Base-by-base conservation (phyloP, 2,888 invertebrate genomes). In the Chaitophorus viminalis region DNA sequence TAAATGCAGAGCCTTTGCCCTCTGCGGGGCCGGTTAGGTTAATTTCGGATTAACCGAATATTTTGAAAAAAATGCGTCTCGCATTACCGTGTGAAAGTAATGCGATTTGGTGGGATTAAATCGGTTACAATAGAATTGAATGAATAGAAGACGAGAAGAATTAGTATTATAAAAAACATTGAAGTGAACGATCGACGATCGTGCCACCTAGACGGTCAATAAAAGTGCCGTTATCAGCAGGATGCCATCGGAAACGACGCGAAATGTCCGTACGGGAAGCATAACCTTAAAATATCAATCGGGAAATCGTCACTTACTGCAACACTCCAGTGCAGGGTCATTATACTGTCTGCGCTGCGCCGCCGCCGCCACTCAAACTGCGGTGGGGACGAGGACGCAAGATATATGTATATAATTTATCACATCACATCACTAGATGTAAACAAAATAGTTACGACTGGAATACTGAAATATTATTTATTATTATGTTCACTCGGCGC, bases 401-500 rank as follows among this genome's bases (percentile, higher is more conserved):
- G 82, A 52, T 46, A 52, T 46, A 72, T 33, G 74, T 83, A 75
- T 29, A 76, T 76, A 84, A 84, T 84, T 77, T 85, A 85, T 77
- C 36, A 46, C 68, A 68, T 68, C 5, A 6, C 74, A 21, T 4
- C 31, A 25, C 31, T 77, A 17, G 46, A 76, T 77, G 68, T 85
- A 85, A 85, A 85, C 84, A 85, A 70, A 82, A 83, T 82, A 82
- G 82, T 82, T 72, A 3, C 52, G 1, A 52, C 52, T 3, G 33
- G 25, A 65, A 75, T 84, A 39, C 11, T 46, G 3, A 14, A 11
- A 46, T 60, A 68, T 68, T 25, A 52, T 9, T 1, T 54, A 54
- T 54, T 54, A 3, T 29, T 0, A 29, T 68, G 68, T 83, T 39
- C 75, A 46, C 75, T 60, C 25, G 70, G 21, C 18, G 14, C 33